These are phyloP conservation scores for Sebastes minor DNA, from an alignment of 2,797 vertebrate species.

Conservation along the genomic window DNA sequence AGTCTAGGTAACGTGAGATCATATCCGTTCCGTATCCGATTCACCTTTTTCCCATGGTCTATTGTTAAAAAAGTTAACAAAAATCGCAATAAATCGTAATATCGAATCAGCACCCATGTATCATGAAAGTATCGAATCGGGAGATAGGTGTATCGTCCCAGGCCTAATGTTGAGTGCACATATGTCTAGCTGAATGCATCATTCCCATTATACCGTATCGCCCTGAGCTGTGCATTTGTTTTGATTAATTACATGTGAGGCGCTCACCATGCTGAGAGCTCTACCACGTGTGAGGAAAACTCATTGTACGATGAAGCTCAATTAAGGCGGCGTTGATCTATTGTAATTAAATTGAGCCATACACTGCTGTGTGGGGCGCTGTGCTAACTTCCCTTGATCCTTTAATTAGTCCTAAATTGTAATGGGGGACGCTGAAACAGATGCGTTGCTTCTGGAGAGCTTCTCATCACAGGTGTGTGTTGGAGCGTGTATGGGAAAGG, in stretches of 20 bases:
- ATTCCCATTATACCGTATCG: constrained; percentile 17
- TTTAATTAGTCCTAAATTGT: constrained; percentile 68
- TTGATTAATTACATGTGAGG: constrained; percentile 57
- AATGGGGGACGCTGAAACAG: constrained; percentile 54
- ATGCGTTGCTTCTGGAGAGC: constrained; percentile 46
- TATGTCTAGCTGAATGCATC: constrained; percentile 18
- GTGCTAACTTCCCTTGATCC: constrained; percentile 58
- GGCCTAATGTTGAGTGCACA: constrained; percentile 8
- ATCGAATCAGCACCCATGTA: too few relatives aligned
- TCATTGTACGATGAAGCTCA: constrained; percentile 37
- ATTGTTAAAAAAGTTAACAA: too few relatives aligned
- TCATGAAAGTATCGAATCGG: too few relatives aligned
- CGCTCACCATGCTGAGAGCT: constrained; percentile 13
- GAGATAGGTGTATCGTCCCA: too few relatives aligned
- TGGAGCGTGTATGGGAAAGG: constrained; percentile 7
- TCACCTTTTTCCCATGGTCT: too few relatives aligned
- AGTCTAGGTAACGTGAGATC: background rate
- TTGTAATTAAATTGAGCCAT: constrained; percentile 66
- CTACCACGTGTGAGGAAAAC: constrained; percentile 34
- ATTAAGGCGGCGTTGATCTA: constrained; percentile 64
- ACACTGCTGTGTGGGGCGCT: constrained; percentile 39
- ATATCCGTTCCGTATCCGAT: background rate
- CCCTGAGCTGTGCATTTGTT: constrained; percentile 44
- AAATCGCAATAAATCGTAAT: too few relatives aligned
- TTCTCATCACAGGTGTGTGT: constrained; percentile 39